Percentiles rank a stretch among this genome's conserved stretches.
Evolutionary conservation across 2,113 vertebrate species (phyloP).

Genomic region (Aspiorhynchus laticeps): DNA sequence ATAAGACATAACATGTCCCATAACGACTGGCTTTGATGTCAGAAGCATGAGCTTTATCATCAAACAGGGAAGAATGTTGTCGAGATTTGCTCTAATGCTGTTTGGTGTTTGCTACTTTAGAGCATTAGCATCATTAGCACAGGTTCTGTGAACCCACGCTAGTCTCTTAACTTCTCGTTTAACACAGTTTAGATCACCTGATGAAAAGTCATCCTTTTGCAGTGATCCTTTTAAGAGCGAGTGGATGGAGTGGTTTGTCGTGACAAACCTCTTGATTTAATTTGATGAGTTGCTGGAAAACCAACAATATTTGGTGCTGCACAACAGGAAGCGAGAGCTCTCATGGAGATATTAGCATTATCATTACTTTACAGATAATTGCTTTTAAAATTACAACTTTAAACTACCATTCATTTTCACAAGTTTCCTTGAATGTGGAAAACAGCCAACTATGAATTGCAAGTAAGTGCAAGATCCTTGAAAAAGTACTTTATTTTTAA

Average conservation of each 20-base stretch:
- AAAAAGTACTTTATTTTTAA: background rate
- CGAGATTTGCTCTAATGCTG: conserved; percentile 31
- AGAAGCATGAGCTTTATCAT: conserved; percentile 37
- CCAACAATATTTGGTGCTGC: background rate
- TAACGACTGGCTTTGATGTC: conserved; percentile 51
- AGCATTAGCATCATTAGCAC: conserved; percentile 27
- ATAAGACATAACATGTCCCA: conserved; percentile 43
- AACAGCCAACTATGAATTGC: background rate
- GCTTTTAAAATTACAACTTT: background rate
- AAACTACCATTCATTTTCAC: background rate
- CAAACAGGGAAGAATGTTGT: conserved; percentile 14
- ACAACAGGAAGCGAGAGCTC: conserved; percentile 2
- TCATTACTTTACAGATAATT: background rate
- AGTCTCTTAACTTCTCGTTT: background rate
- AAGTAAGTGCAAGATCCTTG: background rate
- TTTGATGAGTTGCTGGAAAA: background rate
- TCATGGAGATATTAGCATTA: background rate
- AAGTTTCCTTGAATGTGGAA: background rate
- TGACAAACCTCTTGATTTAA: conserved; percentile 2
- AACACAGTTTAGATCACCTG: background rate
- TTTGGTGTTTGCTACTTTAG: conserved; percentile 31
- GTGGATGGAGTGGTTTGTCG: conserved; percentile 1
- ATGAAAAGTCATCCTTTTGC: background rate
- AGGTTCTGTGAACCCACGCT: background rate
- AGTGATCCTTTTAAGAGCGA: background rate